Evolutionary conservation across 2,797 vertebrate genomes (phyloP), one percentile per base, ranked within the genome.

Genomic region (Iguana delicatissima): DNA sequence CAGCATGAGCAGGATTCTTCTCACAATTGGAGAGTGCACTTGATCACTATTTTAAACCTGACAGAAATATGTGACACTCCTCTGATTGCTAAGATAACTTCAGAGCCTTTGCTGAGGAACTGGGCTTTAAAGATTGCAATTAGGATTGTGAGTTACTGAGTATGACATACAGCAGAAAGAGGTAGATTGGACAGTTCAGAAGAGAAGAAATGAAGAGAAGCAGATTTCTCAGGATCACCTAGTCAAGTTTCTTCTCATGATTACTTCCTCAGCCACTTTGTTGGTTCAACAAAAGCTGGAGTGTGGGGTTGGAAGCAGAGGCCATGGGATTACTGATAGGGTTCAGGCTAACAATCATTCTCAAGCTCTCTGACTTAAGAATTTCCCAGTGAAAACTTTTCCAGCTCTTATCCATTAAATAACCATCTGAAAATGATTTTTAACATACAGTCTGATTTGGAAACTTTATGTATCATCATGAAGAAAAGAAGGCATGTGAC

Each of bases 351-450:
- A 32, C 32, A 69, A 32, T 12, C 26, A 69, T 2, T 9, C 67
- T 32, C 9, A 32, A 29, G 10, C 26, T 29, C 8, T 69, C 67
- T 96, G 96, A 95, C 96, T 76, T 55, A 89, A 96, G 93, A 84
- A 84, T 80, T 88, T 94, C 96, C 96, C 96, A 35, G 80, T 85
- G 92, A 96, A 96, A 94, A 92, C 72, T 82, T 87, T 92, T 95
- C 91, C 93, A 94, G 89, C 93, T 93, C 94, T 91, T n/a, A 91
- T 95, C 93, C 95, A 42, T 93, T 85, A 29, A 92, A 74, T 93
- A 95, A 93, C 91, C 88, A 95, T 93, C 89, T 87, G 2, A 89
- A 95, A 96, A 87, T 79, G 92, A 26, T 67, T 42, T 57, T 57
- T 57, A 57, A 57, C 55, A 57, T 57, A 57, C 14, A 57, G 8